These are phyloP conservation scores for Mustela lutreola DNA, from an alignment of 2,113 vertebrate genomes.

Conservation along the genomic window DNA sequence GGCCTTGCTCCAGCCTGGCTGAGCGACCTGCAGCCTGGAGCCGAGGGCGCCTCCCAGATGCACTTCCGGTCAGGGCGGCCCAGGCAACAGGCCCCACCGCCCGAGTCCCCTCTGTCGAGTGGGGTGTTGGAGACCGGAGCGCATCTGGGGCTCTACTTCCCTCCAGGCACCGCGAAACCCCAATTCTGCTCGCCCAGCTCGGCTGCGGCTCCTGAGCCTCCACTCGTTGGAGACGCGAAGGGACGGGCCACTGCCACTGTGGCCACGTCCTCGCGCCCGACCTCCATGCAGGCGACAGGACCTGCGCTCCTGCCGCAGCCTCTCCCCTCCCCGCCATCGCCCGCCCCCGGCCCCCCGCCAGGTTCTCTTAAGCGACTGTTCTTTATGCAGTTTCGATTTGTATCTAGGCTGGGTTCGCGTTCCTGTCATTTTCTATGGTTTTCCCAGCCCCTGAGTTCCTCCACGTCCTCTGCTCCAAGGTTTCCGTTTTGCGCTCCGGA, in stretches of 20 bases:
- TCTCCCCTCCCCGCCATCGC: too few relatives aligned
- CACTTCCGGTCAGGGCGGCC: conserved; percentile 31
- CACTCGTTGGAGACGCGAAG: neutral
- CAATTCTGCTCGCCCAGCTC: neutral
- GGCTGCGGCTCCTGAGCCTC: too few relatives aligned
- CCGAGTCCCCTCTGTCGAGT: neutral
- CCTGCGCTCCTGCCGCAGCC: neutral
- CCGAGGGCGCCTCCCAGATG: neutral
- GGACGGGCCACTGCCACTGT: neutral
- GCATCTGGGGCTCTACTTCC: accelerated
- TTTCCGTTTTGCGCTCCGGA: neutral
- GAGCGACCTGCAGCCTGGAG: neutral
- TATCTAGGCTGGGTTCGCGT: neutral
- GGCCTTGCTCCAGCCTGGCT: accelerated
- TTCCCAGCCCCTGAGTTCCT: neutral
- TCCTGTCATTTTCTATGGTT: neutral
- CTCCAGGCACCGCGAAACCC: neutral
- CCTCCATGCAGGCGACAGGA: neutral
- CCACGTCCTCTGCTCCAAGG: neutral
- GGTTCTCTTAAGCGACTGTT: neutral
- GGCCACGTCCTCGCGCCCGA: accelerated
- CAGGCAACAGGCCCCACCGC: neutral
- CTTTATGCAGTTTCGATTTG: conserved; percentile 56
- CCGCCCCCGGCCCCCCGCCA: accelerated
- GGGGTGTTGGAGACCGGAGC: neutral